phyloP scores from a whole-genome alignment of 2,888 invertebrate species.

The Capitulum mitella region DNA sequence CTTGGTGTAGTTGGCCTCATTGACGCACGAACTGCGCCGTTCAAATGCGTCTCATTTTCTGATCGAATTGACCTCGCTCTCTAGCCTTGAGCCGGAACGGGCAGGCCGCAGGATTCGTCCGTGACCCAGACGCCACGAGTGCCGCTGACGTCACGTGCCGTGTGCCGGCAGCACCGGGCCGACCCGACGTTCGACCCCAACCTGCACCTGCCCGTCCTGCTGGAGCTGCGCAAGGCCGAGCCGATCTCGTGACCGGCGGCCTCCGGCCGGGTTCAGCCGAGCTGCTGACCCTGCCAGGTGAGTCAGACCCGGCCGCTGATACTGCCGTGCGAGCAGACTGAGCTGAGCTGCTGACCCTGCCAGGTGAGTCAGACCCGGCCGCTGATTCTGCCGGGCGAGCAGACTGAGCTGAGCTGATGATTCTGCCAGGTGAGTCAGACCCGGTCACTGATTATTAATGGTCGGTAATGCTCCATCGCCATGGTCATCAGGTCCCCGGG shows the following conservation, averaged over 20 bases:
- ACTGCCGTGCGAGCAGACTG: background rate
- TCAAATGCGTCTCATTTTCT: no score
- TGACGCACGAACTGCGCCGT: no score
- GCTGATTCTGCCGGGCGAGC: background rate
- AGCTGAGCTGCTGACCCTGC: background rate
- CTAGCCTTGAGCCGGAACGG: no score
- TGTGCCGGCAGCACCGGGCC: background rate
- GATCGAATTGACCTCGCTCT: no score
- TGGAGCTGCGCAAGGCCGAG: background rate
- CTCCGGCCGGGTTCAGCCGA: background rate
- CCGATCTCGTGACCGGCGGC: background rate
- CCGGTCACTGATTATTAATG: no score
- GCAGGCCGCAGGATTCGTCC: no score
- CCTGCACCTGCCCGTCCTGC: slow-evolving; percentile 23
- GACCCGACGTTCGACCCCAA: slow-evolving; percentile 16
- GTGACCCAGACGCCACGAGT: no score
- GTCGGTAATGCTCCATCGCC: no score
- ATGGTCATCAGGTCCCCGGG: no score
- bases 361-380: background rate
- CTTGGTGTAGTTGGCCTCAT: no score
- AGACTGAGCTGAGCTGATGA: background rate
- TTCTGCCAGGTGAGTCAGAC: background rate
- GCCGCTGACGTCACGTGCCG: background rate
- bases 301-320: background rate
- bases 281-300: background rate